Conservation (phyloP, 2,888 invertebrate genomes). For the Epinotia demarniana region DNA sequence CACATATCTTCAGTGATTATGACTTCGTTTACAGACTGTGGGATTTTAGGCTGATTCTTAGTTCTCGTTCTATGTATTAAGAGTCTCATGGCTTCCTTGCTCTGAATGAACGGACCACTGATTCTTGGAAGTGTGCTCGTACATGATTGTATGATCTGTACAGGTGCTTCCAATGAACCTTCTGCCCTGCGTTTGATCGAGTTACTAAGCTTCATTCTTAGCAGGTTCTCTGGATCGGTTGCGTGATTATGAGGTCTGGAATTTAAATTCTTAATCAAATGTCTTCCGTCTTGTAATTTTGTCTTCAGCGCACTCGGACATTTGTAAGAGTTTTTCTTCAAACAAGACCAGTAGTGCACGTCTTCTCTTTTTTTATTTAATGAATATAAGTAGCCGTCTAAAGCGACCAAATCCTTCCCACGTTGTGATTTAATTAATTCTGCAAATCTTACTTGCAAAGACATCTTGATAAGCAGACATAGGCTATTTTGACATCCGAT, state of each 20-base stretch:
- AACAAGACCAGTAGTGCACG: slow-evolving; percentile 2
- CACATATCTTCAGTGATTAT: too few relatives aligned
- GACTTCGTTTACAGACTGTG: too few relatives aligned
- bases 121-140: not conserved
- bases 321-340: slow-evolving; percentile 5
- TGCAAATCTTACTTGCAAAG: too few relatives aligned
- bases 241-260: slow-evolving; percentile 7
- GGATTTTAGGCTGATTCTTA: too few relatives aligned
- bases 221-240: slow-evolving; percentile 3
- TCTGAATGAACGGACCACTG: slow-evolving; percentile 5
- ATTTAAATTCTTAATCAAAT: slow-evolving; percentile 1
- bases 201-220: slow-evolving; percentile 1
- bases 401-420: too few relatives aligned
- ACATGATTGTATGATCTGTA: slow-evolving; percentile 3
- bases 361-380: slow-evolving; percentile 4
- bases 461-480: too few relatives aligned
- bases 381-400: too few relatives aligned
- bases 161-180: slow-evolving; percentile 12
- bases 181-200: slow-evolving; percentile 3
- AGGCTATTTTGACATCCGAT: too few relatives aligned
- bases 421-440: too few relatives aligned
- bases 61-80: too few relatives aligned
- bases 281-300: slow-evolving; percentile 7
- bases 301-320: slow-evolving; percentile 7
- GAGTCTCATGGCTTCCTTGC: slow-evolving; percentile 22